These are phyloP conservation scores for Antedon mediterranea DNA, from an alignment of 53 echinoderm and acorn worm species.

Conservation along the genomic window DNA sequence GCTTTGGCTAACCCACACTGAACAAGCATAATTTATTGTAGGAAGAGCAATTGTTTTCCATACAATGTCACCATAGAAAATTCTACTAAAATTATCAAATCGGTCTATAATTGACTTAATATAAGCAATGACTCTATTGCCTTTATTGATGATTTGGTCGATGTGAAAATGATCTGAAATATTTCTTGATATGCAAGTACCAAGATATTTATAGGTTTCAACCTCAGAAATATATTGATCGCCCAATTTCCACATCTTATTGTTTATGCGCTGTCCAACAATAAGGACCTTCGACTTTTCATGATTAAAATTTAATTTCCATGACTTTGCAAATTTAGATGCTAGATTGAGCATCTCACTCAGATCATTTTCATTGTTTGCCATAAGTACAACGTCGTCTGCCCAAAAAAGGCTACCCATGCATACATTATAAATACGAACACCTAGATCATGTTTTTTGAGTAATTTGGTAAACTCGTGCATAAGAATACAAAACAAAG, in stretches of 20 bases:
- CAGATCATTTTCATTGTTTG: constrained; percentile 1
- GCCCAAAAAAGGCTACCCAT: constrained; percentile 15
- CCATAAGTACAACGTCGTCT: constrained; percentile 3
- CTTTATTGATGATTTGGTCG: constrained; percentile 2
- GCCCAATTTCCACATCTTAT: constrained; percentile 1
- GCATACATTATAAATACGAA: background rate
- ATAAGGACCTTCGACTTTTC: constrained; percentile 7
- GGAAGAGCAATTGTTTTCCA: constrained; percentile 13
- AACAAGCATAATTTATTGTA: constrained; percentile 11
- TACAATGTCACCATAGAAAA: constrained; percentile 6
- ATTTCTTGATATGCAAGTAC: background rate
- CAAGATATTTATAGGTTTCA: too few species aligned
- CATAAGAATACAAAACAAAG: constrained; percentile 11
- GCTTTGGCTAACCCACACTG: constrained; percentile 3
- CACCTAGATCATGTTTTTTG: constrained; percentile 3
- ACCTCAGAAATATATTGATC: background rate
- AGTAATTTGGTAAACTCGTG: constrained; percentile 11
- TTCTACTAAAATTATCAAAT: background rate
- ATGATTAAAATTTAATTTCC: constrained; percentile 7
- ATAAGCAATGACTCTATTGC: constrained; percentile 5
- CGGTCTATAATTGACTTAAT: background rate
- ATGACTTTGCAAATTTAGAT: background rate
- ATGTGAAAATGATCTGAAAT: constrained; percentile 4
- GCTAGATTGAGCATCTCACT: background rate
- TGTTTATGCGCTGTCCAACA: background rate